Conservation (phyloP, 92 coral and sea anemone genomes). For the Porites rus region DNA sequence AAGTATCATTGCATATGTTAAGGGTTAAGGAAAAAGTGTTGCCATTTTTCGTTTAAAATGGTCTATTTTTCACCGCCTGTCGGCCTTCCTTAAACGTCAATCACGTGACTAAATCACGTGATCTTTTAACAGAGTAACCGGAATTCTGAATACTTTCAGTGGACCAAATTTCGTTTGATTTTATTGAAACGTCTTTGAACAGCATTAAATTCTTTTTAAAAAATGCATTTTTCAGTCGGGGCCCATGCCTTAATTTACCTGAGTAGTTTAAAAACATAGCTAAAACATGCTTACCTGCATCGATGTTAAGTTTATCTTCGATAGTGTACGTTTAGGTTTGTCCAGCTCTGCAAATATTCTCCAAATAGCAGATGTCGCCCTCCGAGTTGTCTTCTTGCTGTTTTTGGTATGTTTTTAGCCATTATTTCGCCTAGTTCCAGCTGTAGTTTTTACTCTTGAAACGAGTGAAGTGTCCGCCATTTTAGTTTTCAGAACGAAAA, state of each 20-base stretch:
- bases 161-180: slow-evolving; percentile 16
- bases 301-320: no score
- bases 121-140: not conserved
- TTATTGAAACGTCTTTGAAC: not conserved
- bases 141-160: not conserved
- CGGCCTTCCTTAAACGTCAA: slow-evolving; percentile 5
- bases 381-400: no score
- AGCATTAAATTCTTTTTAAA: not conserved
- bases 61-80: not conserved
- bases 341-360: no score
- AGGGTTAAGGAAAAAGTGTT: slow-evolving; percentile 17
- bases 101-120: slow-evolving; percentile 18
- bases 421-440: no score
- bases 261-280: no score
- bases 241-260: slow-evolving; percentile 22
- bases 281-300: no score
- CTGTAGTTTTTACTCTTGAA: no score
- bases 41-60: slow-evolving; percentile 23
- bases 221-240: slow-evolving; percentile 13
- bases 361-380: no score
- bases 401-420: no score
- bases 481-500: no score
- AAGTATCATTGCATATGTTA: not conserved
- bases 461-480: no score
- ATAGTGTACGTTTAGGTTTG: no score